A percentile compares a stretch with the other conserved stretches of the same genome.
Conservation (phyloP, 2,888 invertebrate genomes). For the Drosophila yooni region DNA sequence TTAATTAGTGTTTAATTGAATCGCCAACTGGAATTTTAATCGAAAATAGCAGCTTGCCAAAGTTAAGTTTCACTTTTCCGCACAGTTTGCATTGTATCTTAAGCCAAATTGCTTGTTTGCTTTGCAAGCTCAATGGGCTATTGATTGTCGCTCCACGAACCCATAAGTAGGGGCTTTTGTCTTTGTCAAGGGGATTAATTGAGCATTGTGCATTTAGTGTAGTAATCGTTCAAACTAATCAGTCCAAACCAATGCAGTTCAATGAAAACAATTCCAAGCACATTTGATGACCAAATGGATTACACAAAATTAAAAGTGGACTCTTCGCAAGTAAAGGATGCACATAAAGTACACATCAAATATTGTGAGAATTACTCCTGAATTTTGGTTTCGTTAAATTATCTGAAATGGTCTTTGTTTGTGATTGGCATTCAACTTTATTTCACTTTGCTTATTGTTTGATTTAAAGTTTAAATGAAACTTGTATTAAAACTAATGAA, state of each 20-base stretch:
- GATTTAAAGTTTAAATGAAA: not conserved
- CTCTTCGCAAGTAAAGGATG: not conserved
- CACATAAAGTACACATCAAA: not conserved
- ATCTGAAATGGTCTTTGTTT: not conserved
- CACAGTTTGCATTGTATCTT: slow-evolving; percentile 70
- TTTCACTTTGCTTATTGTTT: not conserved
- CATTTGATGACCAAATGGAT: not conserved
- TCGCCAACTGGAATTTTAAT: slow-evolving; percentile 79
- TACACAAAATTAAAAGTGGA: not conserved
- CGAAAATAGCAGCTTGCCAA: slow-evolving; percentile 67
- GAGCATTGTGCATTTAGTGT: slow-evolving; percentile 45
- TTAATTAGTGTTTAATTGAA: slow-evolving; percentile 80
- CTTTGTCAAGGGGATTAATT: slow-evolving; percentile 33
- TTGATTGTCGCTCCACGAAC: slow-evolving; percentile 48
- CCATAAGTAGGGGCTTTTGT: slow-evolving; percentile 16
- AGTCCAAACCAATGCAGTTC: not conserved
- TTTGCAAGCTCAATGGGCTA: slow-evolving; percentile 51
- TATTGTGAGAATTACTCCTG: not conserved
- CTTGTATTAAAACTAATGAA: not conserved
- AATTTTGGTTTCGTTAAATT: not conserved
- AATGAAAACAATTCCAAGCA: not conserved
- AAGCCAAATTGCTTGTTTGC: slow-evolving; percentile 71
- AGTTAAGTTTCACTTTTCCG: slow-evolving; percentile 67
- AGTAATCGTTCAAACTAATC: slow-evolving; percentile 6
- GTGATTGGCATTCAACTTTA: not conserved